These are phyloP conservation scores for Drosophila watanabei DNA, from an alignment of 1,140 invertebrate species.

Conservation along the genomic window DNA sequence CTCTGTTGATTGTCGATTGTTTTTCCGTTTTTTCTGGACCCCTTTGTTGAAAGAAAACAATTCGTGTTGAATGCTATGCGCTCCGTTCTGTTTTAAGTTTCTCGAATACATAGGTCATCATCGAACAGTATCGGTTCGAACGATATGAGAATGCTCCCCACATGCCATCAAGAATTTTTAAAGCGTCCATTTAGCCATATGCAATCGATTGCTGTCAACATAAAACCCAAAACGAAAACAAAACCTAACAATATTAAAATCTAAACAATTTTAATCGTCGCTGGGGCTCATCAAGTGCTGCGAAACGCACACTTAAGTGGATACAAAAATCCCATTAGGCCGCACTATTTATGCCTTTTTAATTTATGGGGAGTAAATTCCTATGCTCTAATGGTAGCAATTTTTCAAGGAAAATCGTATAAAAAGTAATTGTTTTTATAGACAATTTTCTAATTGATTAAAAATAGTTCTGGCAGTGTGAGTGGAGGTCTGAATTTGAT, in stretches of 20 bases:
- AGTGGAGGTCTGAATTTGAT: background rate
- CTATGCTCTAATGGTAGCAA: background rate
- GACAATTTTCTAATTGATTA: background rate
- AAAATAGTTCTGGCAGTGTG: slow-evolving; percentile 7
- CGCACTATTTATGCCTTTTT: slow-evolving; percentile 25
- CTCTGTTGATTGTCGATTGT: slow-evolving; percentile 36
- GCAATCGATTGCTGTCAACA: slow-evolving; percentile 72
- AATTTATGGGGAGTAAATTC: slow-evolving; percentile 36
- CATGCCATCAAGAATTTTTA: slow-evolving; percentile 54
- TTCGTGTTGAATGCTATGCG: slow-evolving; percentile 74
- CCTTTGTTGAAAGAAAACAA: slow-evolving; percentile 41
- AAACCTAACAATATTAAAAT: slow-evolving; percentile 44
- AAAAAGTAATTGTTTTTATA: slow-evolving; percentile 6
- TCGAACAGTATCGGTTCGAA: slow-evolving; percentile 46
- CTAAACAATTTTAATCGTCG: slow-evolving; percentile 42
- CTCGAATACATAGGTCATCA: slow-evolving; percentile 61
- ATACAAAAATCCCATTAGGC: slow-evolving; percentile 36
- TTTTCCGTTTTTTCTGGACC: slow-evolving; percentile 45
- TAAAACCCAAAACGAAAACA: slow-evolving; percentile 48
- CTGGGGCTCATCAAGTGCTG: slow-evolving; percentile 47
- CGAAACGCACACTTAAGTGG: slow-evolving; percentile 16
- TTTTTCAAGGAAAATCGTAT: slow-evolving; percentile 7
- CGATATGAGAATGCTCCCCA: slow-evolving; percentile 52
- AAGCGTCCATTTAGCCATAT: slow-evolving; percentile 56
- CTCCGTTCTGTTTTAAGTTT: slow-evolving; percentile 69